phyloP scores from a whole-genome alignment of 2,797 vertebrate species.

The Myotis vivesi region DNA sequence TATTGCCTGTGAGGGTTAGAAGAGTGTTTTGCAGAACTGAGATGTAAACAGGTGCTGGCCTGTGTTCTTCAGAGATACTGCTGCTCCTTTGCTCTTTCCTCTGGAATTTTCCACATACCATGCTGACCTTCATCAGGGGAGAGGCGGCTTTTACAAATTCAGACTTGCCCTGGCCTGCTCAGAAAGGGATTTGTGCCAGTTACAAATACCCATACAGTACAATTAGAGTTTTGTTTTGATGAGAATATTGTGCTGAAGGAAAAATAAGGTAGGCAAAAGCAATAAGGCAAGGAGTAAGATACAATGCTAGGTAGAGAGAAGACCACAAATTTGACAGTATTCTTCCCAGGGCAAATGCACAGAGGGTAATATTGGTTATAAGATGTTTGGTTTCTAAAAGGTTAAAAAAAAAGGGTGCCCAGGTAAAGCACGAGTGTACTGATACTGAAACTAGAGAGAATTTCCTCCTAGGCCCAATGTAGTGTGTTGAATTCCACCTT shows the following conservation, averaged over 20 bases:
- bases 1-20: background rate
- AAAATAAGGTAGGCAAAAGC: background rate
- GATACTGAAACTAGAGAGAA: background rate
- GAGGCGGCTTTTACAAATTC: background rate
- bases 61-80: slow-evolving; percentile 9
- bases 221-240: slow-evolving; percentile 2
- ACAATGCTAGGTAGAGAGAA: background rate
- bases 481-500: background rate
- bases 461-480: background rate
- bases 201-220: background rate
- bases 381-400: background rate
- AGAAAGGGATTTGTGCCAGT: background rate
- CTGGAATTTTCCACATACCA: slow-evolving; percentile 12
- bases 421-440: background rate
- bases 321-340: background rate
- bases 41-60: background rate
- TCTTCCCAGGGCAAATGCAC: background rate
- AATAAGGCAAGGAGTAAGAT: background rate
- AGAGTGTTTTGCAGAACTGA: background rate
- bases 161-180: background rate
- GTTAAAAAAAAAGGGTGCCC: background rate
- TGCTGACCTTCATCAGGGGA: slow-evolving; percentile 1
- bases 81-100: background rate
- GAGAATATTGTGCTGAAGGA: background rate
- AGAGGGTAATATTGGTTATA: background rate